These are phyloP conservation scores for Eledona agricola DNA, from an alignment of 2,888 invertebrate genomes.

Conservation along the genomic window DNA sequence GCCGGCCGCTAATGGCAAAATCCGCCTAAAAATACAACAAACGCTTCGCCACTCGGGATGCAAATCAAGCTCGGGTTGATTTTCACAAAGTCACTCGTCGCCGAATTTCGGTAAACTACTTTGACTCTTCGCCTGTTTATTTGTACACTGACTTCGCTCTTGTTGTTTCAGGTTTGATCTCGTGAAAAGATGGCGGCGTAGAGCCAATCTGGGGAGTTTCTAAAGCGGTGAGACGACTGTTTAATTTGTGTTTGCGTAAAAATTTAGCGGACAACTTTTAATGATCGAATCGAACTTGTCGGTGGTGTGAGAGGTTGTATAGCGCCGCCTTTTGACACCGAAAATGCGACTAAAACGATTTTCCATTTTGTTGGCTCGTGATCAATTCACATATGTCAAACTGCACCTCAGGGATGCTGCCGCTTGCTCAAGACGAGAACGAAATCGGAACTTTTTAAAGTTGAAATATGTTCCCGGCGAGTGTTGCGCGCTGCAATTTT, in stretches of 20 bases:
- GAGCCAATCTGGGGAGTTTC: constrained; percentile 1
- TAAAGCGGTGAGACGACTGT: constrained; percentile 4
- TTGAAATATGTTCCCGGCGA: constrained; percentile 28
- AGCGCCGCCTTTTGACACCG: constrained; percentile 1
- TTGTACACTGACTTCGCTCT: constrained; percentile 8
- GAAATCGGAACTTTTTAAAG: constrained; percentile 24
- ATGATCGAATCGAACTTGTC: too few relatives aligned
- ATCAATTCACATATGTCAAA: constrained; percentile 27
- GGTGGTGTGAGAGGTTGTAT: too few relatives aligned
- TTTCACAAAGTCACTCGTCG: constrained; percentile 6
- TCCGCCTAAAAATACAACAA: neutral
- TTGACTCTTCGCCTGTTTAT: constrained; percentile 14
- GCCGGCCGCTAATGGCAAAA: too few relatives aligned
- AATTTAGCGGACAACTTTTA: constrained; percentile 4
- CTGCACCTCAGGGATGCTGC: constrained; percentile 21
- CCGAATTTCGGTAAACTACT: too few relatives aligned
- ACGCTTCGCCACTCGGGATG: neutral
- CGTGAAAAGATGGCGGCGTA: constrained; percentile 10
- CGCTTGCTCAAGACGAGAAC: constrained; percentile 1
- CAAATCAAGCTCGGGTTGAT: neutral
- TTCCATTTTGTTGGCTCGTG: constrained; percentile 12
- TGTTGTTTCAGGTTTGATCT: constrained; percentile 9
- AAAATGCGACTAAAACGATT: constrained; percentile 14
- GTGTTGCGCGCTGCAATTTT: too few relatives aligned
- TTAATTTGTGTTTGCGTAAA: constrained; percentile 8